Evolutionary conservation across 1,140 invertebrate genomes (phyloP).

Genomic region (Aleiodes sp.): DNA sequence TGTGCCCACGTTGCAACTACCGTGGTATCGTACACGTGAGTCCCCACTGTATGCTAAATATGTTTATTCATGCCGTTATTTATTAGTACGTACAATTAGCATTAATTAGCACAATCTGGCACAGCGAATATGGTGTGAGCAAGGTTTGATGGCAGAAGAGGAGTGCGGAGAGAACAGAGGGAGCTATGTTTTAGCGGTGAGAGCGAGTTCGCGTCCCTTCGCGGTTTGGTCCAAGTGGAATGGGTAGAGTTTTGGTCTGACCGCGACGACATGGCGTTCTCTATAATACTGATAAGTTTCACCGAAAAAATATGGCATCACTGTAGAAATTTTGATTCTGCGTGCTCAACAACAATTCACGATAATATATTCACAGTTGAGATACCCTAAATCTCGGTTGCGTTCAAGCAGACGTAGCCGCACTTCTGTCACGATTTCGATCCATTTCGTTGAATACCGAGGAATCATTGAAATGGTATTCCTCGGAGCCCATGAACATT

Average conservation of each 20-base stretch:
- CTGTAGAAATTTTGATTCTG: background rate
- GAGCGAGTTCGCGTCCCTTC: conserved; percentile 25
- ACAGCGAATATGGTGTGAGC: conserved; percentile 26
- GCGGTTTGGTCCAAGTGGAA: conserved; percentile 23
- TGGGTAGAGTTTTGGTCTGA: conserved; percentile 20
- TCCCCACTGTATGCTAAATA: conserved; percentile 41
- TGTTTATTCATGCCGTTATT: conserved; percentile 59
- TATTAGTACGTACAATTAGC: conserved; percentile 61
- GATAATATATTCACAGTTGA: background rate
- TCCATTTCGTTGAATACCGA: conserved; percentile 7
- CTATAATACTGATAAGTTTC: background rate
- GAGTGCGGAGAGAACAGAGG: background rate
- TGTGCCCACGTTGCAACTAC: background rate
- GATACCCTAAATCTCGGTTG: background rate
- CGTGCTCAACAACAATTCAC: conserved; percentile 1
- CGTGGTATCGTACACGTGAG: background rate
- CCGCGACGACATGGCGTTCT: conserved; percentile 7
- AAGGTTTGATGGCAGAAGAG: background rate
- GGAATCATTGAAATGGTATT: conserved; percentile 20
- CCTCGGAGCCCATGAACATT: conserved; percentile 35
- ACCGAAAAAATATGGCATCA: background rate
- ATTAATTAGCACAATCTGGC: conserved; percentile 61
- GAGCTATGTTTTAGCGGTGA: conserved; percentile 42
- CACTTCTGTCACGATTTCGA: conserved; percentile 19
- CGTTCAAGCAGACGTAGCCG: too few species aligned